Evolutionary conservation across 2,888 invertebrate genomes (phyloP), one percentile per base, ranked within the genome.

Genomic region (Busseola fusca): DNA sequence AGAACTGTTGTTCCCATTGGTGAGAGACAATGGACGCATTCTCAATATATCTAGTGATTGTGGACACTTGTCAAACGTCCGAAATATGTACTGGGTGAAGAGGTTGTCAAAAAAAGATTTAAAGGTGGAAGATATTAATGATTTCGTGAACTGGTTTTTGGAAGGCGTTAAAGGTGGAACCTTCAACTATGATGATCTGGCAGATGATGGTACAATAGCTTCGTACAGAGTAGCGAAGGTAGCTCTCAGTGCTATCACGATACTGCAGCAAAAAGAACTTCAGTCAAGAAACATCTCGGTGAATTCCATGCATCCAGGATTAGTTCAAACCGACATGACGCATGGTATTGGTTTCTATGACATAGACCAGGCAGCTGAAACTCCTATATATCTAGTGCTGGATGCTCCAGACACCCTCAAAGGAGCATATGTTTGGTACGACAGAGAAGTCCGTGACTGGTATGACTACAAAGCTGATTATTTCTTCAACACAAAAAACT

Each of bases 241-340:
- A 0, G 97, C 97, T 3, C 92, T 98, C 2, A 96, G 96, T 71
- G 97, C 97, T 0, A 87, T 97, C 64, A 96, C 97, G 0, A 92
- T 96, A 52, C 90, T 98, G 62, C 97, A 97, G 83, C 97, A 98
- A 84, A 92, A 94, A 50, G 91, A 95, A 56, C 94, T 97, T 21
- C 90, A 89, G 14, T 93, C 96, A 0, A 95, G 96, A 72, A 96
- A 97, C 73, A 96, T 98, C 52, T 84, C 84, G 0, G 89, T 94
- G 0, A 98, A 97, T 89, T 93, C 96, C 12, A 96, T 97, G 86
- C 97, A 97, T 89, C 98, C 98, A 7, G 98, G 98, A 0, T 96
- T 97, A 82, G 98, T 98, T 0, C 96, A 96, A 76, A 98, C 98
- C 0, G 97, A 98, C 85, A 97, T 98, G 98, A 96, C 97, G 0